Evolutionary conservation across 2,797 vertebrate genomes (phyloP).

Genomic region (Sebastes melanostomus): DNA sequence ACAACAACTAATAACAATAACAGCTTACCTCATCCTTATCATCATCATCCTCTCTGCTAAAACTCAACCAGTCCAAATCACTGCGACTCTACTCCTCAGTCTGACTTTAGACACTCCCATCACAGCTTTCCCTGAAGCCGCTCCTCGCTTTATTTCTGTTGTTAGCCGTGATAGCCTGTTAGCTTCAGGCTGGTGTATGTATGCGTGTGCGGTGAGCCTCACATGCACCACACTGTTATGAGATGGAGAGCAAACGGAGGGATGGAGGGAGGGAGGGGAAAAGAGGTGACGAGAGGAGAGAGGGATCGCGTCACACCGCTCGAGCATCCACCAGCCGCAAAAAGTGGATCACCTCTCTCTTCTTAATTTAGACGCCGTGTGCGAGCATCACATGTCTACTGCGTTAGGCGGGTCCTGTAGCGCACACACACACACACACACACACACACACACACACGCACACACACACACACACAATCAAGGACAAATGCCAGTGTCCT

Average conservation of each 20-base stretch:
- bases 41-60: conserved; percentile 3
- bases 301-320: conserved; percentile 43
- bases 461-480: conserved; percentile 39
- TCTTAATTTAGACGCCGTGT: conserved; percentile 55
- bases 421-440: conserved; percentile 21
- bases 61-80: conserved; percentile 38
- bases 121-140: conserved; percentile 16
- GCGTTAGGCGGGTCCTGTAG: conserved; percentile 62
- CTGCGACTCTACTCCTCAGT: conserved; percentile 4
- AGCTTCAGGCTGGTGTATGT: conserved; percentile 30
- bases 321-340: conserved; percentile 42
- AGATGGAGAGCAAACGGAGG: conserved; percentile 14
- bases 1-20: background rate
- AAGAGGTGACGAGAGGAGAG: conserved; percentile 25
- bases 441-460: conserved; percentile 3
- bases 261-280: background rate
- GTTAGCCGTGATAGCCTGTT: conserved; percentile 46
- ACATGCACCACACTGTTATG: conserved; percentile 29
- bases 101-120: conserved; percentile 26
- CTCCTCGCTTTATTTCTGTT: conserved; percentile 7
- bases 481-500: conserved; percentile 75
- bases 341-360: conserved; percentile 58
- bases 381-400: conserved; percentile 64
- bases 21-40: background rate
- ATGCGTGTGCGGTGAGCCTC: conserved; percentile 11